Conservation (phyloP, 2,113 vertebrate genomes). For the Globicephala melas region DNA sequence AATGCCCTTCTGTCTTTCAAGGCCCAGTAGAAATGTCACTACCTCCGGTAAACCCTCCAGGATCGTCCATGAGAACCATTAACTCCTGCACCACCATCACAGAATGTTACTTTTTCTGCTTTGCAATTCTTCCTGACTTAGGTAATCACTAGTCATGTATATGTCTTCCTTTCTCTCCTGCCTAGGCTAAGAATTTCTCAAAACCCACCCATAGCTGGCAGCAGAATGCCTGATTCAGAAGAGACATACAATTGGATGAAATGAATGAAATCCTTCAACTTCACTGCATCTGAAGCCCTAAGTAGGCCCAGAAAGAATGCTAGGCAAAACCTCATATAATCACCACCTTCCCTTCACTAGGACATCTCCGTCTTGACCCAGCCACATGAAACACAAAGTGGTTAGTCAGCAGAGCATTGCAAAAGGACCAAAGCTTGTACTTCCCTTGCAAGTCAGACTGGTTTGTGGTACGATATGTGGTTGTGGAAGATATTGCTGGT, state of each 20-base stretch:
- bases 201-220: background rate
- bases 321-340: background rate
- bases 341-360: background rate
- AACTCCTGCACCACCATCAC: background rate
- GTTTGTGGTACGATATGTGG: slow-evolving; percentile 55
- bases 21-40: background rate
- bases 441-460: slow-evolving; percentile 69
- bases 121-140: slow-evolving; percentile 37
- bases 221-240: background rate
- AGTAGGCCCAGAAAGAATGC: background rate
- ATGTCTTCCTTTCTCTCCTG: slow-evolving; percentile 37
- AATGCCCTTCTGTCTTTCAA: slow-evolving; percentile 32
- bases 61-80: background rate
- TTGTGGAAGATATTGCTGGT: slow-evolving; percentile 46
- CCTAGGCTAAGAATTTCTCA: slow-evolving; percentile 6
- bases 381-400: slow-evolving; percentile 56
- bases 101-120: slow-evolving; percentile 29
- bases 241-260: background rate
- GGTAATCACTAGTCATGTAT: background rate
- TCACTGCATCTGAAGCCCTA: background rate
- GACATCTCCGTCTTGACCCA: slow-evolving; percentile 6
- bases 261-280: background rate
- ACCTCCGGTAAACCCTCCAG: slow-evolving; percentile 9
- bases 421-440: slow-evolving; percentile 51
- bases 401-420: slow-evolving; percentile 61